Evolutionary conservation across 2,797 vertebrate species (phyloP).

Genomic region (Anguilla obscura): DNA sequence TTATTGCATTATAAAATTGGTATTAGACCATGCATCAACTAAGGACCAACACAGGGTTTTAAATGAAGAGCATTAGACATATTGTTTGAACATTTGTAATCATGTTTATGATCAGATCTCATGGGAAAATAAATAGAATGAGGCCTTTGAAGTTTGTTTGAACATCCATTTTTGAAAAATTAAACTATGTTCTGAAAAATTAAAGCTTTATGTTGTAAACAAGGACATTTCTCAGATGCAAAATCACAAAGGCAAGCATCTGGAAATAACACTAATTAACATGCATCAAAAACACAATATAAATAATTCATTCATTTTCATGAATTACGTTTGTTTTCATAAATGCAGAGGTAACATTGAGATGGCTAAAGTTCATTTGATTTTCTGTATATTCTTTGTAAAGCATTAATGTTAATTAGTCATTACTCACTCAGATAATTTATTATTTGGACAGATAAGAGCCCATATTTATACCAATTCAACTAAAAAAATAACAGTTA

Average conservation of each 20-base stretch:
- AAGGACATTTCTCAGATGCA: slow-evolving; percentile 12
- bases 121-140: not conserved
- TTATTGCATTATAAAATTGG: not conserved
- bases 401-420: not conserved
- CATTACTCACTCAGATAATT: not conserved
- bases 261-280: slow-evolving; percentile 10
- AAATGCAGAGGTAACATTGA: slow-evolving; percentile 4
- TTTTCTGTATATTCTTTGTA: not conserved
- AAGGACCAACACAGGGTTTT: not conserved
- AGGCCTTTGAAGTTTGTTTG: slow-evolving; percentile 21
- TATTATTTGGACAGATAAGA: not conserved
- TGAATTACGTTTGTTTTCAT: slow-evolving; percentile 18
- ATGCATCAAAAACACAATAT: slow-evolving; percentile 7
- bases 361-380: not conserved
- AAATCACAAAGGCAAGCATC: slow-evolving; percentile 15
- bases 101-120: slow-evolving; percentile 20
- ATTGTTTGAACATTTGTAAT: slow-evolving; percentile 14
- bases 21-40: not conserved
- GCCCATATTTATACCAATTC: not conserved
- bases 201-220: slow-evolving; percentile 12
- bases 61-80: slow-evolving; percentile 6
- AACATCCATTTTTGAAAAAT: slow-evolving; percentile 28
- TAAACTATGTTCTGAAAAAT: slow-evolving; percentile 22
- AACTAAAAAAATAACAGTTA: not conserved
- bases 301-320: slow-evolving; percentile 6